Conservation (phyloP, 2,888 invertebrate genomes). For the Neoaliturus tenellus region DNA sequence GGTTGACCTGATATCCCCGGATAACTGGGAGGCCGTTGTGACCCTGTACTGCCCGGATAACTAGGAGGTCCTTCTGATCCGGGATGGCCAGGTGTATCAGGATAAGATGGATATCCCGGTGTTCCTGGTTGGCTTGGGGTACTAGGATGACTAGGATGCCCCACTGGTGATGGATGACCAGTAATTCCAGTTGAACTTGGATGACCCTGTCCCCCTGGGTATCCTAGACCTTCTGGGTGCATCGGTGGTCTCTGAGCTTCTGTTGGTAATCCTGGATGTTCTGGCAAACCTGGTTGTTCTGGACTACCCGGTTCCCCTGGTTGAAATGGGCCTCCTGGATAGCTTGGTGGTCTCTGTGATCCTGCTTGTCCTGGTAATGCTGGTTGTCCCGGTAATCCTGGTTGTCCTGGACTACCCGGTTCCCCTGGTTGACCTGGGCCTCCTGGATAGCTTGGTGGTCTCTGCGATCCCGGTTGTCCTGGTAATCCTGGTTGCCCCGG, state of each 20-base stretch:
- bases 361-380: conserved; percentile 66
- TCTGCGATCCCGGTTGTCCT: conserved; percentile 70
- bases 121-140: conserved; percentile 65
- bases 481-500: conserved; percentile 60
- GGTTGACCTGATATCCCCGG: conserved; percentile 63
- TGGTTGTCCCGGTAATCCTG: conserved; percentile 65
- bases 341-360: conserved; percentile 67
- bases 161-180: conserved; percentile 69
- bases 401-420: conserved; percentile 62
- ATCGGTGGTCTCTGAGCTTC: conserved; percentile 67
- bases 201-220: conserved; percentile 67
- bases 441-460: conserved; percentile 70
- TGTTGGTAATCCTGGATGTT: conserved; percentile 66
- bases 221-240: conserved; percentile 68
- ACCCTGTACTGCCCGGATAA: conserved; percentile 60
- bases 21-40: conserved; percentile 63
- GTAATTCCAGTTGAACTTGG: conserved; percentile 61
- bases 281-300: conserved; percentile 72
- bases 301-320: conserved; percentile 63
- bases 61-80: conserved; percentile 50
- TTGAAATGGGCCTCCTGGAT: conserved; percentile 67
- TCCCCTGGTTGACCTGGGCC: conserved; percentile 56
- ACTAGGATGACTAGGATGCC: conserved; percentile 62
- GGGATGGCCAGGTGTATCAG: conserved; percentile 62
- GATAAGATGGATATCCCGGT: conserved; percentile 66